Conservation (phyloP, 2,113 vertebrate species). For the Lota lota region DNA sequence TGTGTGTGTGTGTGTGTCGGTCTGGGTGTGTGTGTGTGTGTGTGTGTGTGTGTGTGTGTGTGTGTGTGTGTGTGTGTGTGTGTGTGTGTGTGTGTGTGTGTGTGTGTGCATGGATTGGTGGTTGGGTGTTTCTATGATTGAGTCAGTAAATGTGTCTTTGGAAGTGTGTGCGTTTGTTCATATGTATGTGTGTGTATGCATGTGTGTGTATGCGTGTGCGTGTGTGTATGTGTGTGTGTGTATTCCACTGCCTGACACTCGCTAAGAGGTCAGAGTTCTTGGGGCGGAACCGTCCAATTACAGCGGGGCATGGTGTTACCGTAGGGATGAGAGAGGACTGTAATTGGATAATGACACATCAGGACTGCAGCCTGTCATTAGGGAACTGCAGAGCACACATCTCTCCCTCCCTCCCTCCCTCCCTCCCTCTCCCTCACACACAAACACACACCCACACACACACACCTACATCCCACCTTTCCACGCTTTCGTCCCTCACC, state of each 20-base stretch:
- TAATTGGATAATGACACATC: slow-evolving; percentile 70
- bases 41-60: slow-evolving; percentile 11
- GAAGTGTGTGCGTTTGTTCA: not conserved
- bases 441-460: no score
- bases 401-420: slow-evolving; percentile 22
- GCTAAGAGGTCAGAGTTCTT: slow-evolving; percentile 62
- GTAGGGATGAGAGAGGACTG: slow-evolving; percentile 68
- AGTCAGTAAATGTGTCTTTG: not conserved
- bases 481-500: not conserved
- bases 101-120: not conserved
- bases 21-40: slow-evolving; percentile 15
- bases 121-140: not conserved
- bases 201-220: slow-evolving; percentile 20
- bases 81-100: slow-evolving; percentile 2
- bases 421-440: not conserved
- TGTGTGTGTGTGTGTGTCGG: no score
- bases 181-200: slow-evolving; percentile 3
- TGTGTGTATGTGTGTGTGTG: slow-evolving; percentile 12
- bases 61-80: slow-evolving; percentile 26
- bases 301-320: slow-evolving; percentile 44
- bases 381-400: slow-evolving; percentile 51
- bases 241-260: slow-evolving; percentile 35
- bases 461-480: no score
- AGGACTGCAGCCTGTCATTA: slow-evolving; percentile 50
- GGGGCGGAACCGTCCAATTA: slow-evolving; percentile 61